Evolutionary conservation across 92 coral and sea anemone species (phyloP).

Genomic region (Epizoanthus fatuus): DNA sequence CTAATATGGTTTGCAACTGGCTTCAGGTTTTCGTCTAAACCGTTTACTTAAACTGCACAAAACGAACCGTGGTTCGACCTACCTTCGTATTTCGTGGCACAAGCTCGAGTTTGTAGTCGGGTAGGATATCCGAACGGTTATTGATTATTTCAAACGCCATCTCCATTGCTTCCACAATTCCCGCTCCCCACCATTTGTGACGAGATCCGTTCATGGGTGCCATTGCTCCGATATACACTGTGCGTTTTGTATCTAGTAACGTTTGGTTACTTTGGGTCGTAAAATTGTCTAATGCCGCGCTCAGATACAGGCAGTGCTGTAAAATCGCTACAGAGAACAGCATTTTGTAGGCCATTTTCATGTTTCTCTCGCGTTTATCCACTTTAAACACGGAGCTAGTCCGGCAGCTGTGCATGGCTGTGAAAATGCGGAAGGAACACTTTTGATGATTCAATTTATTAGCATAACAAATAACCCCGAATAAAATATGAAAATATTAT

Average conservation of each 20-base stretch:
- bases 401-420: no score
- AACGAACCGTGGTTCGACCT: neutral
- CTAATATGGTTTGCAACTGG: no score
- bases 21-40: no score
- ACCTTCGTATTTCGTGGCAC: constrained; percentile 37
- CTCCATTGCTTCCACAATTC: constrained; percentile 33
- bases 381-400: no score
- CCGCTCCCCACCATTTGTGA: constrained; percentile 26
- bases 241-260: neutral
- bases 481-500: no score
- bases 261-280: neutral
- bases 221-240: constrained; percentile 16
- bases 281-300: neutral
- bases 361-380: neutral
- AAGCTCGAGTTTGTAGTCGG: constrained; percentile 13
- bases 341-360: neutral
- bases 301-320: neutral
- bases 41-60: no score
- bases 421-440: neutral
- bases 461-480: neutral
- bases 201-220: neutral
- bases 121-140: constrained; percentile 8
- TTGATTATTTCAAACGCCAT: constrained; percentile 30
- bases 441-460: neutral
- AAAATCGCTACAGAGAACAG: neutral